phyloP scores from a whole-genome alignment of 2,113 vertebrate species.

The Microtus ochrogaster region DNA sequence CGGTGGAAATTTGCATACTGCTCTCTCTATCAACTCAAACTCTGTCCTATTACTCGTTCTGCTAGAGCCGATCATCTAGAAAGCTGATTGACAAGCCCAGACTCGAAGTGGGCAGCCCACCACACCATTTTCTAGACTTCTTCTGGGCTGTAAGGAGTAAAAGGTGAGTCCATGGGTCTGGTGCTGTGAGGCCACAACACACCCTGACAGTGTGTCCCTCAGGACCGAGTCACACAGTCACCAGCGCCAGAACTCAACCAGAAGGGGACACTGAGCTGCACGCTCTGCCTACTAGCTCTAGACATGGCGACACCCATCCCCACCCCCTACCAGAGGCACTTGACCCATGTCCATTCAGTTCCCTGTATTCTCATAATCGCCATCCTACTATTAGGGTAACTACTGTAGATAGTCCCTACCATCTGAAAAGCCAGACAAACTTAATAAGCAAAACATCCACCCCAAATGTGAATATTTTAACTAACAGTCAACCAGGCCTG shows the following conservation, averaged over 20 bases:
- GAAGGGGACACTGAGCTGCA: neutral
- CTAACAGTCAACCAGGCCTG: no score
- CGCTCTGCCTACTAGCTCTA: neutral
- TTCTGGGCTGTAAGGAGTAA: neutral
- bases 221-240: neutral
- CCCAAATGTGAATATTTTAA: neutral
- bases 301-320: neutral
- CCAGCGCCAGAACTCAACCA: no score
- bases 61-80: neutral
- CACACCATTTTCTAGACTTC: neutral
- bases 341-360: neutral
- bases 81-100: neutral
- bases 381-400: neutral
- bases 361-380: neutral
- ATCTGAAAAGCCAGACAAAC: slow-evolving; percentile 7
- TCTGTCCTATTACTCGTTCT: neutral
- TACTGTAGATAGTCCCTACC: neutral
- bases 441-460: slow-evolving; percentile 27
- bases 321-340: neutral
- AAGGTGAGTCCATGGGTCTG: rapidly evolving
- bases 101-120: neutral
- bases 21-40: neutral
- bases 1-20: neutral
- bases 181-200: no score
- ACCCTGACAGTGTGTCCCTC: neutral